Conservation (phyloP, 1,140 invertebrate species). For the Brachionus plicatilis region DNA sequence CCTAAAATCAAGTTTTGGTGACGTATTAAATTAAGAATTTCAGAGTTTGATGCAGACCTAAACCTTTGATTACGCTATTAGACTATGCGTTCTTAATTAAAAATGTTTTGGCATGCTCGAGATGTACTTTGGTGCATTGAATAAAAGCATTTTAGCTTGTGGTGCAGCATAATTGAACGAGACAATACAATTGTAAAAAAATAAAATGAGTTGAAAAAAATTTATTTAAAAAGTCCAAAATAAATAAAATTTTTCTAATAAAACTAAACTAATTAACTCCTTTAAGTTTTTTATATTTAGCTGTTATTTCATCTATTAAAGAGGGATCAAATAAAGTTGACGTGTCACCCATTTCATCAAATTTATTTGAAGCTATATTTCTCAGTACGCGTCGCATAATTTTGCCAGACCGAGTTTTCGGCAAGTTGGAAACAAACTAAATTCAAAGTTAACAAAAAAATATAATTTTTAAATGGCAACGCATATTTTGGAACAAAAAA, state of each 20-base stretch:
- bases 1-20: too few species aligned
- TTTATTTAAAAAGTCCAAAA: neutral
- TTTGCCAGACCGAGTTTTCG: constrained; percentile 57
- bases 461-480: too few species aligned
- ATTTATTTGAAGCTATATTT: constrained; percentile 50
- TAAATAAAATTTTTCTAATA: neutral
- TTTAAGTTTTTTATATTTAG: constrained; percentile 11
- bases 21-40: too few species aligned
- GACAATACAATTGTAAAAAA: neutral
- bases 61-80: too few species aligned
- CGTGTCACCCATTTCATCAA: constrained; percentile 76
- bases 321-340: constrained; percentile 82
- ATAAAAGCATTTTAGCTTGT: too few species aligned
- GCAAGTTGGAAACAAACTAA: constrained; percentile 50
- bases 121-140: too few species aligned
- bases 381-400: constrained; percentile 57
- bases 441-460: neutral
- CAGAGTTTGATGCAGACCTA: too few species aligned
- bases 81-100: too few species aligned
- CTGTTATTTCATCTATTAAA: constrained; percentile 61
- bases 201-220: neutral
- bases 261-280: neutral
- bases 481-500: too few species aligned
- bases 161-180: too few species aligned
- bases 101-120: too few species aligned